phyloP scores from a whole-genome alignment of 1,140 invertebrate genomes.

The Monomorium pharaonis region DNA sequence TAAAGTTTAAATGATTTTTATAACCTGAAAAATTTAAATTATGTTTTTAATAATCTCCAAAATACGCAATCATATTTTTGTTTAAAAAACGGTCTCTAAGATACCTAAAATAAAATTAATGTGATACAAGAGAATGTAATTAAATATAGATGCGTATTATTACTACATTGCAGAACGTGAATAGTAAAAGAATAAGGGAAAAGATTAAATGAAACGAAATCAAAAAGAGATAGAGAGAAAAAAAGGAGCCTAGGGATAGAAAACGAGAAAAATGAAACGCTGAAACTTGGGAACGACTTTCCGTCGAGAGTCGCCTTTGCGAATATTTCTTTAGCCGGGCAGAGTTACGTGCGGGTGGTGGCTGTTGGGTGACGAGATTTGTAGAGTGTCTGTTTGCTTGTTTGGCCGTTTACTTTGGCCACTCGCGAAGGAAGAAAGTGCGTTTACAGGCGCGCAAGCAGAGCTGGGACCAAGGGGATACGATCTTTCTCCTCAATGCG shows the following conservation, averaged over 20 bases:
- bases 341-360: slow-evolving; percentile 42
- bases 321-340: slow-evolving; percentile 58
- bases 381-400: slow-evolving; percentile 62
- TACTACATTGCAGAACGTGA: slow-evolving; percentile 4
- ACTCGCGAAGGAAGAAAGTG: slow-evolving; percentile 50
- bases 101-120: neutral
- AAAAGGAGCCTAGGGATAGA: slow-evolving; percentile 20
- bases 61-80: neutral
- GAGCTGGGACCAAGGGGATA: neutral
- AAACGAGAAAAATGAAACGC: slow-evolving; percentile 53
- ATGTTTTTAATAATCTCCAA: neutral
- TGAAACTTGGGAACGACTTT: slow-evolving; percentile 35
- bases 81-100: neutral
- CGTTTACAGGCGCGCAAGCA: slow-evolving; percentile 22
- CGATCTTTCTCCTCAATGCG: slow-evolving; percentile 1
- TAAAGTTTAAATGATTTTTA: neutral
- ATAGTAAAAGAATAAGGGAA: neutral
- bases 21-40: neutral
- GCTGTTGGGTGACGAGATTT: slow-evolving; percentile 59
- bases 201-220: neutral
- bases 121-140: neutral
- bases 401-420: slow-evolving; percentile 62
- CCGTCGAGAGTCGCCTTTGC: slow-evolving; percentile 46
- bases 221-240: neutral
- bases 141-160: neutral